Evolutionary conservation across 2,888 invertebrate genomes (phyloP).

Genomic region (Leptinotarsa tumamoca): DNA sequence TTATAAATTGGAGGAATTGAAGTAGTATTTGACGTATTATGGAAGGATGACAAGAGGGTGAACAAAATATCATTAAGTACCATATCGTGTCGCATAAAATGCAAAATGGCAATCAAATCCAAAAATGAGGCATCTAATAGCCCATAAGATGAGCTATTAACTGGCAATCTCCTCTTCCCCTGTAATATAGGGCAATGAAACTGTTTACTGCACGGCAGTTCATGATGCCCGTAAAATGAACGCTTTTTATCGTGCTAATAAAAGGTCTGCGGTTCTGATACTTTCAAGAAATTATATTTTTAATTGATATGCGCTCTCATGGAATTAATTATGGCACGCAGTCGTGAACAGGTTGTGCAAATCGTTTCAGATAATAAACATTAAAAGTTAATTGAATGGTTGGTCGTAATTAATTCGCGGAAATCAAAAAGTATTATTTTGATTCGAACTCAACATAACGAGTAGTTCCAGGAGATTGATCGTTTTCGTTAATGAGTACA

Average conservation of each 20-base stretch:
- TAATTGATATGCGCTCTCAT: slow-evolving; percentile 3
- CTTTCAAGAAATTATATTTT: slow-evolving; percentile 23
- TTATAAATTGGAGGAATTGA: too few relatives aligned
- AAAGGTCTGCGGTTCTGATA: slow-evolving; percentile 25
- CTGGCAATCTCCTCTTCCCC: slow-evolving; percentile 52
- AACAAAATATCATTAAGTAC: not conserved
- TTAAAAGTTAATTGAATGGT: slow-evolving; percentile 14
- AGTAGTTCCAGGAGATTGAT: not conserved
- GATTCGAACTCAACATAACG: slow-evolving; percentile 2
- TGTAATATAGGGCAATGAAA: slow-evolving; percentile 48
- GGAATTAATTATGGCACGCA: slow-evolving; percentile 14
- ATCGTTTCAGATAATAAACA: slow-evolving; percentile 13
- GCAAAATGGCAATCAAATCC: slow-evolving; percentile 28
- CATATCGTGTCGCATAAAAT: not conserved
- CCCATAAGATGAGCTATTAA: slow-evolving; percentile 54
- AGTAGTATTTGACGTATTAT: too few relatives aligned
- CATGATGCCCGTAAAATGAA: slow-evolving; percentile 36
- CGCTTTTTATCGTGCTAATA: slow-evolving; percentile 38
- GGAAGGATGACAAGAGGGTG: not conserved
- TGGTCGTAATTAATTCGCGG: slow-evolving; percentile 2
- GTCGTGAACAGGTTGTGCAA: slow-evolving; percentile 8
- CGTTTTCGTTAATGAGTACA: not conserved
- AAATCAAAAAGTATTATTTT: slow-evolving; percentile 16
- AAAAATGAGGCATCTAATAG: slow-evolving; percentile 51
- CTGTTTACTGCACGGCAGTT: slow-evolving; percentile 45